Conservation (phyloP, 2,888 invertebrate species). For the Cryptocheilus praepositus region DNA sequence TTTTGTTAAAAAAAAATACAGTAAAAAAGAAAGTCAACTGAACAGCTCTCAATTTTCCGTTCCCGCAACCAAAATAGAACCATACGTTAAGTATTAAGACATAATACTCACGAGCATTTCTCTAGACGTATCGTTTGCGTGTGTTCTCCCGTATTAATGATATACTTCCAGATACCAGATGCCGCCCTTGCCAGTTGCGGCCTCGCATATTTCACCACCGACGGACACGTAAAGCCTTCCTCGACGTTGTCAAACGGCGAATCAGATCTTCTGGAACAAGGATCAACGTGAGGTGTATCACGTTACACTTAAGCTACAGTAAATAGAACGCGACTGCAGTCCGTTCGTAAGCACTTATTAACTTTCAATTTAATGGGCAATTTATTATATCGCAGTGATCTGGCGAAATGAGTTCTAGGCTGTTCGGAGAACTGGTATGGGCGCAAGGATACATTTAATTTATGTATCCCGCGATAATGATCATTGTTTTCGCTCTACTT, state of each 20-base stretch:
- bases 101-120: conserved; percentile 83
- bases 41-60: no score
- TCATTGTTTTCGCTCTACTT: no score
- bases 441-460: no score
- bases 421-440: no score
- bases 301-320: no score
- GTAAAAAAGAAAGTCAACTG: no score
- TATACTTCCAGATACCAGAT: conserved; percentile 89
- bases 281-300: not conserved
- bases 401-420: no score
- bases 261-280: conserved; percentile 78
- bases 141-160: conserved; percentile 90
- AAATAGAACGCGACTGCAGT: no score
- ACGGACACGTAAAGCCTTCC: conserved; percentile 87
- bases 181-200: conserved; percentile 88
- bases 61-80: not conserved
- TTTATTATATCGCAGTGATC: no score
- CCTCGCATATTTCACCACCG: conserved; percentile 85
- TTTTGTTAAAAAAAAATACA: not conserved
- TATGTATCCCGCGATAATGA: no score
- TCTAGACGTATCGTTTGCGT: conserved; percentile 88
- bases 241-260: conserved; percentile 77
- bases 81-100: not conserved
- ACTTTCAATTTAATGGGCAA: no score
- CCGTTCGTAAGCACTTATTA: no score